phyloP scores from a whole-genome alignment of 2,113 vertebrate species.

The Orcinus orca region DNA sequence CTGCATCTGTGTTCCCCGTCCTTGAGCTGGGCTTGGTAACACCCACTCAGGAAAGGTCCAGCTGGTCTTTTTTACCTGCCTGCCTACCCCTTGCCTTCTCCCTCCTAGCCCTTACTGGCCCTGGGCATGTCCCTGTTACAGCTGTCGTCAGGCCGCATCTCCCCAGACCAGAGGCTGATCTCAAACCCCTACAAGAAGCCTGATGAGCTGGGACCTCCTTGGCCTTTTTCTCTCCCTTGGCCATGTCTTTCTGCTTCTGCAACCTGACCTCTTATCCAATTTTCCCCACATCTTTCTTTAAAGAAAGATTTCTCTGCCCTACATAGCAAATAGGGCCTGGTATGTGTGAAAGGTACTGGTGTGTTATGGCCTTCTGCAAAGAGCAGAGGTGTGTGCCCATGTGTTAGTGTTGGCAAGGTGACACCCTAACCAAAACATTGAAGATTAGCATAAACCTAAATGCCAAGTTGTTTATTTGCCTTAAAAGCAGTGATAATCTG shows the following conservation, averaged over 20 bases:
- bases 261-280: not conserved
- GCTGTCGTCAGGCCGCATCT: not conserved
- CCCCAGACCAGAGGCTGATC: not conserved
- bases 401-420: not conserved
- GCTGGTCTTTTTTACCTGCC: not conserved
- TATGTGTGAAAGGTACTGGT: not conserved
- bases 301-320: not conserved
- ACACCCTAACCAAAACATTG: not conserved
- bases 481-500: not conserved
- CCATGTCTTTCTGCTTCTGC: not conserved
- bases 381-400: not conserved
- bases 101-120: not conserved
- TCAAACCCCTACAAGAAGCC: not conserved
- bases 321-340: not conserved
- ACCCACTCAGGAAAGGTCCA: not conserved
- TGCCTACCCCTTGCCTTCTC: not conserved
- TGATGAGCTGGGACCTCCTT: not conserved
- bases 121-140: not conserved
- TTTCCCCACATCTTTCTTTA: not conserved
- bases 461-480: not conserved
- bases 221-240: not conserved
- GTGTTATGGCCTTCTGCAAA: not conserved
- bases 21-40: not conserved
- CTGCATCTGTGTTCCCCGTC: not conserved
- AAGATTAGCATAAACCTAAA: not conserved